Evolutionary conservation across 1,140 invertebrate genomes (phyloP).

Genomic region (Acromyrmex echinatior): DNA sequence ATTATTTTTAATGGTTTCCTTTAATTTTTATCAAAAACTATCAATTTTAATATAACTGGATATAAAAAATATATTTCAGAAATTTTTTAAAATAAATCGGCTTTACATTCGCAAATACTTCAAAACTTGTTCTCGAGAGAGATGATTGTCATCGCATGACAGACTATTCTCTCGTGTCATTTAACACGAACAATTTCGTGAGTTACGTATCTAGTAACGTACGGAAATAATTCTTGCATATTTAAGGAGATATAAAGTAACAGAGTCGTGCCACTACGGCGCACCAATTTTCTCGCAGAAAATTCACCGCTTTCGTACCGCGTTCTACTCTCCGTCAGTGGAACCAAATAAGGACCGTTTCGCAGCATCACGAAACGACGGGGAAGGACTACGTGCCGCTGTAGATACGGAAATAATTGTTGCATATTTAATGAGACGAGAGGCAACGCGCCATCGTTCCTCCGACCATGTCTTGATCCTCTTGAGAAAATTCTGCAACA

Average conservation of each 20-base stretch:
- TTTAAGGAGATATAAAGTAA: slow-evolving; percentile 74
- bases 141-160: not conserved
- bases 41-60: not conserved
- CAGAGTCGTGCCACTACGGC: slow-evolving; percentile 55
- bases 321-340: slow-evolving; percentile 28
- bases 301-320: slow-evolving; percentile 69
- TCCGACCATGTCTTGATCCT: slow-evolving; percentile 62
- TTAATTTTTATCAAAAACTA: too few species aligned
- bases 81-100: not conserved
- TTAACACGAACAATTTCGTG: slow-evolving; percentile 44
- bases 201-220: slow-evolving; percentile 58
- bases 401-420: slow-evolving; percentile 77
- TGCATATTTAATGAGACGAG: slow-evolving; percentile 77
- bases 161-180: not conserved
- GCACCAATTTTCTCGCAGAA: slow-evolving; percentile 71
- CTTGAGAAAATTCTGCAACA: slow-evolving; percentile 58
- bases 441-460: slow-evolving; percentile 59
- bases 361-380: slow-evolving; percentile 59
- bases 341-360: slow-evolving; percentile 63
- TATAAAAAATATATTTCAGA: not conserved
- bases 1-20: too few species aligned
- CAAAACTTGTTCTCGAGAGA: not conserved
- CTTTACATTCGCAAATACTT: not conserved
- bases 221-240: slow-evolving; percentile 77
- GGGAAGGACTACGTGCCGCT: slow-evolving; percentile 64